These are phyloP conservation scores for Papilio helenus DNA, from an alignment of 1,140 invertebrate species.

Conservation along the genomic window DNA sequence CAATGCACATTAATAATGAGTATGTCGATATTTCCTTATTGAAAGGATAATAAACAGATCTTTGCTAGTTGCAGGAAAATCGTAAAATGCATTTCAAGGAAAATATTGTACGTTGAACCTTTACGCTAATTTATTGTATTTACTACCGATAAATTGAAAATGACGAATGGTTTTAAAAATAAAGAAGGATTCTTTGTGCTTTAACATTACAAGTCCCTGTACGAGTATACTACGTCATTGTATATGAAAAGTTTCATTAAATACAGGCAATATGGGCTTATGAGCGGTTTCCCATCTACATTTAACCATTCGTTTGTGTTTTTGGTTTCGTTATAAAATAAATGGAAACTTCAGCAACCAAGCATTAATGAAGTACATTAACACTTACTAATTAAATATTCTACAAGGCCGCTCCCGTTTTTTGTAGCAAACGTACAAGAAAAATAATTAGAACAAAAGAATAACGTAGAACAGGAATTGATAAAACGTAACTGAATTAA, in stretches of 20 bases:
- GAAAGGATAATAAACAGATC: constrained; percentile 15
- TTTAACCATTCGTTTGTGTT: too few relatives aligned
- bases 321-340: too few relatives aligned
- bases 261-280: too few relatives aligned
- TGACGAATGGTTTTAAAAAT: not conserved
- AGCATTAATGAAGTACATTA: too few relatives aligned
- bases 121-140: not conserved
- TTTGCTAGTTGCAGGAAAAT: constrained; percentile 21
- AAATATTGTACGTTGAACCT: constrained; percentile 1
- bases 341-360: too few relatives aligned
- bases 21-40: constrained; percentile 40
- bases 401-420: too few relatives aligned
- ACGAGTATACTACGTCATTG: too few relatives aligned
- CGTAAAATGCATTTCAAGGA: constrained; percentile 7
- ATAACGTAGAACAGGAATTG: constrained; percentile 27
- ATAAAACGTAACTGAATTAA: constrained; percentile 32
- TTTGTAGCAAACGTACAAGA: not conserved
- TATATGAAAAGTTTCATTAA: too few relatives aligned
- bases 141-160: not conserved
- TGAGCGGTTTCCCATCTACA: too few relatives aligned
- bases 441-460: constrained; percentile 25
- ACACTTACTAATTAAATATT: too few relatives aligned
- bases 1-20: constrained; percentile 31
- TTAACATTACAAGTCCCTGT: not conserved
- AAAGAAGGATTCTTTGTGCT: not conserved